These are phyloP conservation scores for Neelides folsomi DNA, from an alignment of 2,888 invertebrate species.

Conservation along the genomic window DNA sequence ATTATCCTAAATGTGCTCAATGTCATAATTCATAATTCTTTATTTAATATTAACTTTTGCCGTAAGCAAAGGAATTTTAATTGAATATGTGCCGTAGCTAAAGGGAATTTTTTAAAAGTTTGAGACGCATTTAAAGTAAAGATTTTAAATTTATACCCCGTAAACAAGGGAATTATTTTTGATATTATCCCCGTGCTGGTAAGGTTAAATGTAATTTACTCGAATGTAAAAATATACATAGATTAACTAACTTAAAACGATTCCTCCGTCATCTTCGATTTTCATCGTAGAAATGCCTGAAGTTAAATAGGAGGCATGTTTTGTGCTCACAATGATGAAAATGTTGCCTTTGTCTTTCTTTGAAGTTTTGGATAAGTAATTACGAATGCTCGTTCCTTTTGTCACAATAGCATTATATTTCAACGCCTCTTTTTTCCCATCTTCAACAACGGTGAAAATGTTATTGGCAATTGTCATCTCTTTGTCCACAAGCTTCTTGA, in stretches of 20 bases:
- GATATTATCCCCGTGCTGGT: no score
- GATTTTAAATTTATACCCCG: no score
- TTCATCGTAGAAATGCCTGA: conserved; percentile 17
- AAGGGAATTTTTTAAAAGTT: no score
- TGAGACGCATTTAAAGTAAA: no score
- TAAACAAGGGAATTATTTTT: no score
- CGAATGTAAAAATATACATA: no score
- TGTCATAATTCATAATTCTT: no score
- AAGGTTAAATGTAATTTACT: no score
- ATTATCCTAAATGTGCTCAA: no score
- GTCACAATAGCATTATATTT: conserved; percentile 28
- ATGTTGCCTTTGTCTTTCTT: conserved; percentile 5
- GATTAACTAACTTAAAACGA: conserved; percentile 16
- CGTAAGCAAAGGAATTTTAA: no score
- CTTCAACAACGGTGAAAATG: conserved; percentile 17
- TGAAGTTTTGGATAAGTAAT: conserved; percentile 12
- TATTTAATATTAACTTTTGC: no score
- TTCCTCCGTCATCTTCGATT: conserved; percentile 20
- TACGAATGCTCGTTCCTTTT: conserved; percentile 20
- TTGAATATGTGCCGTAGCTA: no score
- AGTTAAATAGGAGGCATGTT: conserved; percentile 24
- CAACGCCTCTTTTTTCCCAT: background rate
- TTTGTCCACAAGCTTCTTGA: conserved; percentile 18
- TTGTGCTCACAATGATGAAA: conserved; percentile 23
- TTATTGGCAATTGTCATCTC: conserved; percentile 18